A percentile compares a stretch with the other conserved stretches of the same genome.
phyloP scores from a whole-genome alignment of 2,113 vertebrate species.

The Trochalopteron elliotii region DNA sequence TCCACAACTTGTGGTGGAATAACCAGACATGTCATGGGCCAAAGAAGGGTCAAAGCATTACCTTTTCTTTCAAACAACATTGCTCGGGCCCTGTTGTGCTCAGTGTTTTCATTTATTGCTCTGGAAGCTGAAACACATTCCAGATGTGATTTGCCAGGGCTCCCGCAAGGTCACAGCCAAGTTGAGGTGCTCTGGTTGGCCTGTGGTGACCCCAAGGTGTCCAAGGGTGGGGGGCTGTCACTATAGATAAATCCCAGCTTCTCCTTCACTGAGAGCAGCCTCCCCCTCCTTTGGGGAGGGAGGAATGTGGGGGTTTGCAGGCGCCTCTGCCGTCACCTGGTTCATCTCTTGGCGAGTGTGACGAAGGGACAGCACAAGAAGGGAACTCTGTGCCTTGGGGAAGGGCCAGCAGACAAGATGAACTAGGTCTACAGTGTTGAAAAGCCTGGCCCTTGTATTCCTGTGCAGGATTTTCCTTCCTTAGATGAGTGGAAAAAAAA shows the following conservation, averaged over 20 bases:
- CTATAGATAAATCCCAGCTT: conserved; percentile 27
- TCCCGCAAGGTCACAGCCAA: conserved; percentile 65
- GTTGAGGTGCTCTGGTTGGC: conserved; percentile 57
- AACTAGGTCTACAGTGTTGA: background rate
- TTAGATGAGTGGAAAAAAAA: background rate
- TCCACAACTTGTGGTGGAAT: conserved; percentile 10
- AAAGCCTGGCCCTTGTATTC: background rate
- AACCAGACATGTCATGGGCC: conserved; percentile 40
- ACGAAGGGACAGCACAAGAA: background rate
- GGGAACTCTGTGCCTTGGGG: background rate
- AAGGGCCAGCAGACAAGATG: background rate
- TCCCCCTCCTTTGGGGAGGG: background rate
- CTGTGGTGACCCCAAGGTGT: conserved; percentile 56
- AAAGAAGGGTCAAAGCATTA: conserved; percentile 31
- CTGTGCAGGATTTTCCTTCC: background rate
- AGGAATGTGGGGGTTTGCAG: background rate
- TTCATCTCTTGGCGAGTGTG: background rate
- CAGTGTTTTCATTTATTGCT: conserved; percentile 68
- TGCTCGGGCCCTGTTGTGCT: conserved; percentile 32
- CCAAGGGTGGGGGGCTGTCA: conserved; percentile 19
- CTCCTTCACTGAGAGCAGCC: background rate
- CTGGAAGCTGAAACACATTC: conserved; percentile 70
- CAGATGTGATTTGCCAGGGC: conserved; percentile 71
- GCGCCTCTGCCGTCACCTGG: background rate
- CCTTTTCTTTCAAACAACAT: conserved; percentile 24